Base-by-base conservation (phyloP, 2,113 vertebrate genomes). In the Syngnathus scovelli region DNA sequence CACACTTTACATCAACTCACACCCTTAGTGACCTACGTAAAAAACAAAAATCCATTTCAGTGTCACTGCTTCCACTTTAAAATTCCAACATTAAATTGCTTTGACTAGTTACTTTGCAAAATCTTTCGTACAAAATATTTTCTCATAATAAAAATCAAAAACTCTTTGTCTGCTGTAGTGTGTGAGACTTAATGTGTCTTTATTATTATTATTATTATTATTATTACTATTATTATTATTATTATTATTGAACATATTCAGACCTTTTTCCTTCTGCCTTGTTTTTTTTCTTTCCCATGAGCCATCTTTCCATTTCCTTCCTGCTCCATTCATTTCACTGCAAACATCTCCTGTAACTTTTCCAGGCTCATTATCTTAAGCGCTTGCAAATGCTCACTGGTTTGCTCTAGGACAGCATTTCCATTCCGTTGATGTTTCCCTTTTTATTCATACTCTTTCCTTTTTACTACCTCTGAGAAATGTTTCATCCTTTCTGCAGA, bases 361-460 rank as follows among this genome's bases (percentile, higher is more conserved):
- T 68, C 64, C 41, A 70, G 52, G 6, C 68, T 85, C 73, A 80
- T 85, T 85, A 85, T 78, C 66, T 66, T 68, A 61, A 77, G 52
- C 36, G 5, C 64, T 61, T 61, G 59, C 77, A 67, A 67, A 27
- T 23, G 1, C 36, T 54, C n/a, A 37, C 58, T 37, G 56, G 44
- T 76, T 55, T 69, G 67, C 64, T 64, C 65, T 7, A 13, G 76
- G 36, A 67, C 71, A 15, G 38, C 16, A n/a, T 78, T 68, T 68
- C 38, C 64, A 61, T 61, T 67, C 68, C 33, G 41, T 49, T 0
- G 1, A 54, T 64, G 8, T 75, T 69, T 61, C 60, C 44, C 68
- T 71, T 73, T 52, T 66, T 21, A 71, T 69, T 78, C 12, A 0
- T 58, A 16, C 10, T 43, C 10, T 55, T 69, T 36, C 43, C 39